Base-by-base conservation (phyloP, 2,113 vertebrate species). In the Atrichornis clamosus region DNA sequence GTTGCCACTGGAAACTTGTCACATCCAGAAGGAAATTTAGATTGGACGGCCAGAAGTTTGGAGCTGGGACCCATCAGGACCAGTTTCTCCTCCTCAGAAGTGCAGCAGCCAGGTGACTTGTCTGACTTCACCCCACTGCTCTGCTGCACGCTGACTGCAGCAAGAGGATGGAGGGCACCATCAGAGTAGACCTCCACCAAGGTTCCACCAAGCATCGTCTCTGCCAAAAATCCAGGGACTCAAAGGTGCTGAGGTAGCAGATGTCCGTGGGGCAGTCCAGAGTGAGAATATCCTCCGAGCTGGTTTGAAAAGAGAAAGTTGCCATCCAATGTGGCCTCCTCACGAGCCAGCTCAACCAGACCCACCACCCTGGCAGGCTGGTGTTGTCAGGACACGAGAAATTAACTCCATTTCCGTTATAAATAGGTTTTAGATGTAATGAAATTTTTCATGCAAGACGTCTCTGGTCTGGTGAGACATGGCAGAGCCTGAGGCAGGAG, bases 251-350 rank as follows among this genome's bases (percentile, higher is more conserved):
- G 62, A 15, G 35, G 8, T 20, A 42, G 47, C 32, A 65, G 42
- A 26, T 19, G 8, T 26, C 49, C 7, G 8, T 16, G n/a, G 26
- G 42, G 27, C 14, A 77, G 21, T 35, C 22, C 0, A 0, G 15
- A 35, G 15, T 47, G 59, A 47, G 32, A n/a, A 3, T 7, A 10
- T 55, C 21, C 33, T 60, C 62, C 13, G 16, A 74, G 10, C 23
- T 41, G 49, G 15, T 16, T 72, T 6, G 28, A 63, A 86, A 76
- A 64, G 49, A 60, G n/a, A 64, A 83, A 84, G 23, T 20, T 64
- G 27, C 17, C 55, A 55, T 47, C 63, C 65, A 10, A 33, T 15
- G 15, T 35, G 63, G 53, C 23, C 5, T 52, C 60, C 39, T 81
- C 33, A 17, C 2, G 9, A 79, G 33, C 67, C 65, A 89, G 39